Base-by-base conservation (phyloP, 2,888 invertebrate genomes). In the Eumacrocentrus americanus region DNA sequence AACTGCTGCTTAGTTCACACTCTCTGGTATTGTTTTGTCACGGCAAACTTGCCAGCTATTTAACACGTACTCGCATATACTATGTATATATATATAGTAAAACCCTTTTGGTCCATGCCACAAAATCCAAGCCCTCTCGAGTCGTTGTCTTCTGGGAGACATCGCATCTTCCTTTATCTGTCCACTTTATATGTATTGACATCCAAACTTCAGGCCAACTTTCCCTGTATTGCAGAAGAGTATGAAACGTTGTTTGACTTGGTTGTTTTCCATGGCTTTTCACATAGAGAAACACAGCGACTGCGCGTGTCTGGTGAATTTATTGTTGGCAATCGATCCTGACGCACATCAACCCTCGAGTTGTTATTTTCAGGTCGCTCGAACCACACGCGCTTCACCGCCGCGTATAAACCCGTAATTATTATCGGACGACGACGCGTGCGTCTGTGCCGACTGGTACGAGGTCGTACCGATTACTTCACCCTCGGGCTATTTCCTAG, bases 41-140 rank as follows among this genome's bases (percentile, higher is more conserved):
- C 62, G 67, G 68, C 66, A 72, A 78, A 77, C 74, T 79, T 75
- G 74, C 72, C 63, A 76, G 78, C 77, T 76, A 77, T 78, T 79
- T 74, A 77, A 77, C 76, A 77, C 76, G 72, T n/a, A n/a, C n/a
- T 72, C 66, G 58, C 71, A 72, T 44, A 14, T 54, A 47, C 51
- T 23, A 46, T 7, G 12, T 12, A 46, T 25, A 22, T 12, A 16
- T 14, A 2, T 16, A 20, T 20, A 44, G 12, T 23, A 25, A 72
- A 73, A 73, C 73, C 66, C 11, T 44, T 35, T 9, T 47, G 16
- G 58, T 51, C 50, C 62, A 50, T 53, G 48, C 40, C 50, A 53
- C 55, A 46, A 35, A 38, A 60, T 25, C 53, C 37, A 58, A 53
- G 62, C 50, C 60, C 58, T 62, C n/a, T n/a, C n/a, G n/a, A n/a